Conservation (phyloP, 2,888 invertebrate species). For the Zygaena filipendulae region DNA sequence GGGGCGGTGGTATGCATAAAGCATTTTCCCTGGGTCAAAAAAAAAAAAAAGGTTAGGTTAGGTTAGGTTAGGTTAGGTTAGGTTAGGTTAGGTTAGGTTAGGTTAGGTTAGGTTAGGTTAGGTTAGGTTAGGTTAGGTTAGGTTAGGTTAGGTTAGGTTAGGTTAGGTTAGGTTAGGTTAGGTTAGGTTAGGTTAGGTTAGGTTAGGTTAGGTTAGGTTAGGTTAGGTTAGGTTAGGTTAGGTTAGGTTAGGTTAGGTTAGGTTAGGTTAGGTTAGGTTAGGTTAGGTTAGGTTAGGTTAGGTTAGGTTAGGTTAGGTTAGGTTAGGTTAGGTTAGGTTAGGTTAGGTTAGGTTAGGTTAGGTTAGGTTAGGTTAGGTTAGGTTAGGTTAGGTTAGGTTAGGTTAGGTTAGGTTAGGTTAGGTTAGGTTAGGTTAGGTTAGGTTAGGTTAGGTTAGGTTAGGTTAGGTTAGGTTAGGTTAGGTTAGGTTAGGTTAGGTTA, state of each 20-base stretch:
- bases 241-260: neutral
- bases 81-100: slow-evolving; percentile 10
- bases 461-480: slow-evolving; percentile 7
- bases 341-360: slow-evolving; percentile 8
- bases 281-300: slow-evolving; percentile 12
- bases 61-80: slow-evolving; percentile 14
- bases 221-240: neutral
- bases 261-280: slow-evolving; percentile 10
- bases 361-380: slow-evolving; percentile 9
- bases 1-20: too few species aligned
- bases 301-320: slow-evolving; percentile 11
- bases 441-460: slow-evolving; percentile 8
- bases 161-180: slow-evolving; percentile 14
- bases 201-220: slow-evolving; percentile 14
- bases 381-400: slow-evolving; percentile 8
- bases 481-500: slow-evolving; percentile 3
- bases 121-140: slow-evolving; percentile 13
- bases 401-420: slow-evolving; percentile 5
- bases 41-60: slow-evolving; percentile 15
- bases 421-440: slow-evolving; percentile 7
- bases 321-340: slow-evolving; percentile 12
- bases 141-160: slow-evolving; percentile 14
- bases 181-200: slow-evolving; percentile 14
- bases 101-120: slow-evolving; percentile 14
- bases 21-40: too few species aligned